phyloP scores from a whole-genome alignment of 2,888 invertebrate genomes.

The Muschampia plurimacula region DNA sequence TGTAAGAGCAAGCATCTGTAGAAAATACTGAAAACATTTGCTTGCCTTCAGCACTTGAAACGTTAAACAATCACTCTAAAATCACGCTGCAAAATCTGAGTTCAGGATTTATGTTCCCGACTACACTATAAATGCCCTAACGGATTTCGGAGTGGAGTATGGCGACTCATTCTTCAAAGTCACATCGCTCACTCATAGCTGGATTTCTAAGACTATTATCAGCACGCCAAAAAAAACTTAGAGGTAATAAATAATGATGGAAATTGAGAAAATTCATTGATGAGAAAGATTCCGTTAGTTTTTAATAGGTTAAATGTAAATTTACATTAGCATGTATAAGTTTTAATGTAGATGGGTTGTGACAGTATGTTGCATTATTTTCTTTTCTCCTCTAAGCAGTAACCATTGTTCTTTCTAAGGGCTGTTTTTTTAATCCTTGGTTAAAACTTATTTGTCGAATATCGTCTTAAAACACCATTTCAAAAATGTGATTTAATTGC shows the following conservation, averaged over 20 bases:
- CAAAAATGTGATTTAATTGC: too few relatives aligned
- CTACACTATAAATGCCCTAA: conserved; percentile 22
- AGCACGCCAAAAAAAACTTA: conserved; percentile 17
- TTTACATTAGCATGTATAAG: too few relatives aligned
- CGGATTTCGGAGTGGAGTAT: conserved; percentile 12
- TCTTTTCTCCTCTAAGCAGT: too few relatives aligned
- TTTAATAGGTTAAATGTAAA: not conserved
- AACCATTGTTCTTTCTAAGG: too few relatives aligned
- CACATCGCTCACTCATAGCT: conserved; percentile 26
- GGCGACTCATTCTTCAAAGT: conserved; percentile 22
- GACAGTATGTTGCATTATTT: too few relatives aligned
- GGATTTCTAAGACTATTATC: conserved; percentile 24
- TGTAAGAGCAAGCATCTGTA: too few relatives aligned
- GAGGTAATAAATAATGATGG: not conserved
- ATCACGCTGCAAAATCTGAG: conserved; percentile 9
- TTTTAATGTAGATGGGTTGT: too few relatives aligned
- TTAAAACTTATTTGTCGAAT: too few relatives aligned
- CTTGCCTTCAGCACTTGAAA: not conserved
- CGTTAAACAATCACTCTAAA: not conserved
- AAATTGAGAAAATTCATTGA: conserved; percentile 1
- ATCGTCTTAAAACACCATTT: too few relatives aligned
- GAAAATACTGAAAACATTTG: not conserved
- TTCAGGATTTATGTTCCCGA: conserved; percentile 19
- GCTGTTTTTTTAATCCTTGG: too few relatives aligned
- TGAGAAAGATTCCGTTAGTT: not conserved